phyloP scores from a whole-genome alignment of 2,797 vertebrate species.

The Erithacus rubecula region DNA sequence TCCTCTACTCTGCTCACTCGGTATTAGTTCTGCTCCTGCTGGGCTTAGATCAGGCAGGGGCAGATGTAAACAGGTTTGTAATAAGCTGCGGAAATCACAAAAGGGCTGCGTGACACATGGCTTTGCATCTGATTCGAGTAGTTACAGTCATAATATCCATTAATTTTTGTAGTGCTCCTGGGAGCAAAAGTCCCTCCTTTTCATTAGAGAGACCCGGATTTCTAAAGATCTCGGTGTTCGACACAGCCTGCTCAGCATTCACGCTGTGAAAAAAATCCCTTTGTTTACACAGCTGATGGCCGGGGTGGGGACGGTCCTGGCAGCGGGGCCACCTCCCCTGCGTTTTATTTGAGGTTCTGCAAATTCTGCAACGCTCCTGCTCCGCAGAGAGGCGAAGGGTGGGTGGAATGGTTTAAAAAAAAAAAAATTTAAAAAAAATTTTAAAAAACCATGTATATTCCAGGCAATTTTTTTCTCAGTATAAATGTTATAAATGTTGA shows the following conservation, averaged over 20 bases:
- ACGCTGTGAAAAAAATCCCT: neutral
- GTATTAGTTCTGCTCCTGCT: neutral
- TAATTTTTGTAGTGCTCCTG: neutral
- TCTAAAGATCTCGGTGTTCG: neutral
- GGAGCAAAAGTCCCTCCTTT: neutral
- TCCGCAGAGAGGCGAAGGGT: neutral
- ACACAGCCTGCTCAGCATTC: neutral
- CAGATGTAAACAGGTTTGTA: neutral
- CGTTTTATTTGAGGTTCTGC: neutral
- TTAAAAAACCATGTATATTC: neutral
- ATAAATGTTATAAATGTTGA: neutral
- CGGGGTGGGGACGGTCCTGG: neutral
- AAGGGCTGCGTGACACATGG: neutral
- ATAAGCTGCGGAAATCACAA: neutral
- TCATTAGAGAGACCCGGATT: neutral
- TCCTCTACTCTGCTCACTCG: neutral
- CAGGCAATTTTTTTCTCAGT: neutral
- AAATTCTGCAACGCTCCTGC: neutral
- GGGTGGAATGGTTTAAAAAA: neutral
- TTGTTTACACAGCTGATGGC: neutral
- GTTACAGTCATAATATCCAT: neutral
- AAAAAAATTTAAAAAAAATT: no score
- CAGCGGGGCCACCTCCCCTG: neutral
- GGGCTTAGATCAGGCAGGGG: neutral
- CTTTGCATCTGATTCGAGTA: neutral